Base-by-base conservation (phyloP, 2,113 vertebrate genomes). In the Stegastes partitus region DNA sequence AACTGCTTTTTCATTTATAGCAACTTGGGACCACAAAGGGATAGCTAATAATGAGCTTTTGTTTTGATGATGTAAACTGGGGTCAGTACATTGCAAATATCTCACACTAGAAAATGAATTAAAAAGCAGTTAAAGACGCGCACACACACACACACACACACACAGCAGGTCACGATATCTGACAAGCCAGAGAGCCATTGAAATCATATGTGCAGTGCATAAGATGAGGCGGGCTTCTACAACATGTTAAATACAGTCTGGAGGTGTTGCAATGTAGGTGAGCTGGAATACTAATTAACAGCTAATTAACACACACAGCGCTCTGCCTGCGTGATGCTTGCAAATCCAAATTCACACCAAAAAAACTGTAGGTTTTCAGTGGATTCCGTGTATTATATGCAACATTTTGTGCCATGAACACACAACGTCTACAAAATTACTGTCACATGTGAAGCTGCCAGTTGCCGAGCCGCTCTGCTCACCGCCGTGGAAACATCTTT, bases 361-460 rank as follows among this genome's bases (percentile, higher is more conserved):
- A 11, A 47, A 31, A 47, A 49, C 25, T 19, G 34, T 23, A 9
- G 0, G 5, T 63, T 34, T 58, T 37, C 31, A 51, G 37, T 34
- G 34, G 73, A 45, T 39, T n/a, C 0, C 65, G 5, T 42, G n/a
- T 59, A 56, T 34, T 45, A 65, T 73, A 83, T 85, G 87, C 86
- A 89, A 70, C 65, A 31, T 74, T 59, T 57, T 37, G 47, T 85
- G 74, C 50, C 25, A 62, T 63, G 37, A 82, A 26, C 51, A 59
- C 9, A 49, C 25, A 50, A 49, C 12, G 11, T 55, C 53, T 11
- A n/a, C 2, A 6, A 39, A 74, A 22, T 37, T 9, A 23, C 12
- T 70, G 21, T 68, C 47, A 19, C 8, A 21, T 51, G 72, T 51
- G 81, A 72, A 4, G 49, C 68, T 68, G 72, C 59, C 69, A 6